Evolutionary conservation across 2,113 vertebrate genomes (phyloP).

Genomic region (Psophia crepitans): DNA sequence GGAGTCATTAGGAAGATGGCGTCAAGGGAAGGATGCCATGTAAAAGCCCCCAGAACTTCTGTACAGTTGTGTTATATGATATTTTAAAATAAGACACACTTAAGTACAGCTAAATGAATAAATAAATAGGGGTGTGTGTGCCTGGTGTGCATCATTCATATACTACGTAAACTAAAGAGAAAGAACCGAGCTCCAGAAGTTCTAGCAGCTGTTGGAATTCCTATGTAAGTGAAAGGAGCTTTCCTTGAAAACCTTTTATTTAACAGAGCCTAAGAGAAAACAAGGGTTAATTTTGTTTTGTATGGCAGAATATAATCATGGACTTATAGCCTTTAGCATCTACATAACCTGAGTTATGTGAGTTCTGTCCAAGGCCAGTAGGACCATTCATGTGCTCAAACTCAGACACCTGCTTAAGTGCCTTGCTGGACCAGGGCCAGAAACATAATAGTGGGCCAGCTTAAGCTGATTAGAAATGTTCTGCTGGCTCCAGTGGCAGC

Average conservation of each 20-base stretch:
- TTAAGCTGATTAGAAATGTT: conserved; percentile 36
- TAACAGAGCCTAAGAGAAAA: not conserved
- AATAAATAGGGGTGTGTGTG: not conserved
- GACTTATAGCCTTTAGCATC: not conserved
- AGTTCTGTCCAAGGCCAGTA: not conserved
- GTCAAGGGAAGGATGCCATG: not conserved
- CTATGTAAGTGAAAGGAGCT: not conserved
- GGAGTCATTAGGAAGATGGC: not conserved
- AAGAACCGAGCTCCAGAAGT: not conserved
- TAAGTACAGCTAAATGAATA: not conserved
- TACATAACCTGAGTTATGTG: not conserved
- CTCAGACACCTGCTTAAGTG: conserved; percentile 43
- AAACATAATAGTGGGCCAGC: not conserved
- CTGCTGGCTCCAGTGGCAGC: not conserved
- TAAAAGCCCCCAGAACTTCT: not conserved
- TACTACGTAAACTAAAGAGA: not conserved
- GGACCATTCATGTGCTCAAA: not conserved
- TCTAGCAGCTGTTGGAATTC: not conserved
- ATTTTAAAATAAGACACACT: not conserved
- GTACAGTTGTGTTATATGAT: rapidly evolving
- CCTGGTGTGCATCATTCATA: not conserved
- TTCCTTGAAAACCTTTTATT: not conserved
- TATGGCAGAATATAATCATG: not conserved
- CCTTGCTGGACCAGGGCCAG: conserved; percentile 25
- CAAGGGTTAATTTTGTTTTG: not conserved